A percentile compares a stretch with the other conserved stretches of the same genome.
These are phyloP conservation scores for Caenorhabditis tropicalis DNA, from an alignment of 1,140 invertebrate genomes.

Conservation along the genomic window DNA sequence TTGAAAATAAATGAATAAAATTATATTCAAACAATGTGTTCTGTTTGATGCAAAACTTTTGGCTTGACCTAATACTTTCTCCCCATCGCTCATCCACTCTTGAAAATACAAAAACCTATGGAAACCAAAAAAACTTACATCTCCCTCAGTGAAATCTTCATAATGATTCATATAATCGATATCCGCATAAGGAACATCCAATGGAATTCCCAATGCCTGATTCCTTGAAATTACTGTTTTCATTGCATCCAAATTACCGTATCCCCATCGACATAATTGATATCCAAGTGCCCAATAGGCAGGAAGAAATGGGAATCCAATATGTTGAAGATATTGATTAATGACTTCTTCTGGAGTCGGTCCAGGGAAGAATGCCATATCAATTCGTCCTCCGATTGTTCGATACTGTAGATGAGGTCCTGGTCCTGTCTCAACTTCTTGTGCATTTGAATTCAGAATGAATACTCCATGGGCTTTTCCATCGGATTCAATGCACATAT, in stretches of 20 bases:
- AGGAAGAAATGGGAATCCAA: conserved; percentile 72
- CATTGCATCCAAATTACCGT: conserved; percentile 79
- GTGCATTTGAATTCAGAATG: conserved; percentile 75
- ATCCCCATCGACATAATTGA: conserved; percentile 78
- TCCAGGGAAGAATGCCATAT: conserved; percentile 74
- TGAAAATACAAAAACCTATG: conserved; percentile 73
- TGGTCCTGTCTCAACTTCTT: conserved; percentile 71
- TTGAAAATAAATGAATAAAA: too few species aligned
- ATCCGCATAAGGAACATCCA: conserved; percentile 65
- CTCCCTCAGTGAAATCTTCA: conserved; percentile 82
- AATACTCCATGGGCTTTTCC: conserved; percentile 75
- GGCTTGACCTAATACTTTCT: too few species aligned
- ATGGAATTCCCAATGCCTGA: conserved; percentile 72
- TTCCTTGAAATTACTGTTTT: conserved; percentile 72
- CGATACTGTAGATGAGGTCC: conserved; percentile 67
- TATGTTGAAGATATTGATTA: conserved; percentile 74
- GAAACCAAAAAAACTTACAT: background rate
- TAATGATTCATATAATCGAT: conserved; percentile 88
- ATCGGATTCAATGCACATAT: conserved; percentile 75
- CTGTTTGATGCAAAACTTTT: too few species aligned
- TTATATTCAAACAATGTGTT: too few species aligned
- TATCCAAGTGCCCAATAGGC: conserved; percentile 74
- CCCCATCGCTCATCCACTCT: too few species aligned
- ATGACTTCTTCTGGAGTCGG: conserved; percentile 74
- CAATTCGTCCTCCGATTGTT: conserved; percentile 71